phyloP scores from a whole-genome alignment of 2,113 vertebrate species.

The Poicephalus meyeri region DNA sequence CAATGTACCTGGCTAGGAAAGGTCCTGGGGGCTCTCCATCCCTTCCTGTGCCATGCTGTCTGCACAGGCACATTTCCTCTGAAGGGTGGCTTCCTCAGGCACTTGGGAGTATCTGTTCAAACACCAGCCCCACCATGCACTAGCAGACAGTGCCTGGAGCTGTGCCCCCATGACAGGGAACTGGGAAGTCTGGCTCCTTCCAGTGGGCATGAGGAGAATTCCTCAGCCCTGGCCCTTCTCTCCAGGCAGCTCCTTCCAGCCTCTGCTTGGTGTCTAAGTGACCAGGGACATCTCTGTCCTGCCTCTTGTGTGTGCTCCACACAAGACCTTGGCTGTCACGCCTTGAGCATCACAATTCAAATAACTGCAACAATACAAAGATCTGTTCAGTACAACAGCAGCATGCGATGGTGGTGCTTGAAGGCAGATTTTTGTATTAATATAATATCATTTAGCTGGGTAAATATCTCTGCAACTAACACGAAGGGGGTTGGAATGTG shows the following conservation, averaged over 20 bases:
- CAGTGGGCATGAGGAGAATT: background rate
- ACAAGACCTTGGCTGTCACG: background rate
- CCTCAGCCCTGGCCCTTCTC: background rate
- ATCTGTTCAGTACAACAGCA: background rate
- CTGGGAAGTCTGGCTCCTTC: background rate
- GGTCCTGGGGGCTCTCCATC: background rate
- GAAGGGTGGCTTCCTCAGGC: background rate
- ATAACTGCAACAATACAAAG: background rate
- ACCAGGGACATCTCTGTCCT: background rate
- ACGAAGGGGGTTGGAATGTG: background rate
- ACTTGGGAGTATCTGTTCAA: background rate
- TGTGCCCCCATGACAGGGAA: accelerated
- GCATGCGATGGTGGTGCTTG: background rate
- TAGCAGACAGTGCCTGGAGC: background rate
- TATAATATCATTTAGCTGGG: background rate
- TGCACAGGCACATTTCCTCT: background rate
- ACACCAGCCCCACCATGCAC: background rate
- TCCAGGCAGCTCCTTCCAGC: background rate
- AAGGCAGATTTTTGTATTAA: background rate
- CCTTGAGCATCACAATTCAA: background rate
- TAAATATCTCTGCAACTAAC: background rate
- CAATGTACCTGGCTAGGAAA: background rate
- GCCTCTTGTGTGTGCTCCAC: background rate
- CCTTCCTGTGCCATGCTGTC: background rate
- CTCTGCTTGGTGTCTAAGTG: background rate